A percentile compares a stretch with the other conserved stretches of the same genome.
Conservation (phyloP, 2,113 vertebrate genomes). For the Actinemys pallida region DNA sequence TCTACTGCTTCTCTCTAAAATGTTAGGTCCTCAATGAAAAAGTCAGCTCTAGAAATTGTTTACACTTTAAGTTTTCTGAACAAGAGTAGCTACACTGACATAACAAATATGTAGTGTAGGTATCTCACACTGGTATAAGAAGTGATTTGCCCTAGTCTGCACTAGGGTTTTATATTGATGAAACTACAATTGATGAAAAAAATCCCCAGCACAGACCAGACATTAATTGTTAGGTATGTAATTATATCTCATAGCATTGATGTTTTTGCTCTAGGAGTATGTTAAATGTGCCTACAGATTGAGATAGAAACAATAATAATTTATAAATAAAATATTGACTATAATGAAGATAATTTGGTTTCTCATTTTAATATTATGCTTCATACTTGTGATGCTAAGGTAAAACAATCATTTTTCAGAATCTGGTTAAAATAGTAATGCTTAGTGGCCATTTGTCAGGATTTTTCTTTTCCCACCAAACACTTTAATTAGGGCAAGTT, state of each 20-base stretch:
- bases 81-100: background rate
- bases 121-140: background rate
- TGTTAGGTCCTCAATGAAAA: background rate
- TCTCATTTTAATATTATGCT: accelerated
- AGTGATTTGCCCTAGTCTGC: background rate
- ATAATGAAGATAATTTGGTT: background rate
- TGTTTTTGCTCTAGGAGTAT: background rate
- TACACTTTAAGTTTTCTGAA: background rate
- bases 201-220: background rate
- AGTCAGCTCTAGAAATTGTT: background rate
- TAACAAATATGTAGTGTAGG: background rate
- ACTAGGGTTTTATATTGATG: background rate
- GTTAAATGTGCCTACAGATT: background rate
- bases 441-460: background rate
- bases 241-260: background rate
- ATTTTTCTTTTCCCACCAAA: background rate
- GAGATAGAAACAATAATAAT: background rate
- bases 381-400: background rate
- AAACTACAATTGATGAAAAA: background rate
- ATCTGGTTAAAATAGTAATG: background rate
- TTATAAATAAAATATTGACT: background rate
- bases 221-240: background rate
- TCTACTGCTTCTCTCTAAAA: background rate
- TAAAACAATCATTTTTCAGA: background rate
- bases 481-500: background rate